Conservation (phyloP, 1,140 invertebrate species). For the Nomia melanderi region DNA sequence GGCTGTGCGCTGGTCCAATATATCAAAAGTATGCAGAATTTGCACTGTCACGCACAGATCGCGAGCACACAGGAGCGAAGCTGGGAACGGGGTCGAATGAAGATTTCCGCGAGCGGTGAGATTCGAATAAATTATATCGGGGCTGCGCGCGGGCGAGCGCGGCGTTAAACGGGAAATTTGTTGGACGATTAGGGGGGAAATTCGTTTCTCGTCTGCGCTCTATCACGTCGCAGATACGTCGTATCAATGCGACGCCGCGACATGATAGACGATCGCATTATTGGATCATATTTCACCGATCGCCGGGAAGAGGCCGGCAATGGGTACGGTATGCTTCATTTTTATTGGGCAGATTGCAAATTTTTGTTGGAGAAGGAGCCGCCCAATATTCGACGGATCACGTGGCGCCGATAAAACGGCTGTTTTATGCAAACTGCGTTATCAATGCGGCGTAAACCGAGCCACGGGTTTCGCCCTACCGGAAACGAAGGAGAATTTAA, state of each 20-base stretch:
- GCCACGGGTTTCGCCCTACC: background rate
- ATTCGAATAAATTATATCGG: conserved; percentile 38
- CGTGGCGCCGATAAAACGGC: conserved; percentile 8
- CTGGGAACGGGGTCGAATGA: background rate
- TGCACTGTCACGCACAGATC: background rate
- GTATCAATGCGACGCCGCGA: conserved; percentile 36
- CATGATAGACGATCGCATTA: conserved; percentile 51
- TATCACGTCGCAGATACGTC: conserved; percentile 34
- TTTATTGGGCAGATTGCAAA: conserved; percentile 48
- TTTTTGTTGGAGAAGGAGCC: conserved; percentile 3
- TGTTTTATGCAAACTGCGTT: conserved; percentile 33
- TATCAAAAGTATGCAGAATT: background rate
- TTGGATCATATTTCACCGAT: conserved; percentile 46
- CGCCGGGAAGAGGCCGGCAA: background rate
- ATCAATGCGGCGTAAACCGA: conserved; percentile 17
- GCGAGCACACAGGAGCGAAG: background rate
- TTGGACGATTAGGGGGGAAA: conserved; percentile 35
- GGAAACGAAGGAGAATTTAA: background rate
- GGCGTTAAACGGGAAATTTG: conserved; percentile 34
- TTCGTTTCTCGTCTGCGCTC: conserved; percentile 6
- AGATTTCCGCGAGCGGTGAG: background rate
- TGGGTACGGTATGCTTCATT: conserved; percentile 33
- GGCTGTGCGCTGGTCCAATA: background rate
- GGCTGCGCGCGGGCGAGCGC: background rate
- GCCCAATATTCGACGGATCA: conserved; percentile 7